Evolutionary conservation across 2,888 invertebrate species (phyloP), one percentile per base, ranked within the genome.

Genomic region (Rotaria macrura): DNA sequence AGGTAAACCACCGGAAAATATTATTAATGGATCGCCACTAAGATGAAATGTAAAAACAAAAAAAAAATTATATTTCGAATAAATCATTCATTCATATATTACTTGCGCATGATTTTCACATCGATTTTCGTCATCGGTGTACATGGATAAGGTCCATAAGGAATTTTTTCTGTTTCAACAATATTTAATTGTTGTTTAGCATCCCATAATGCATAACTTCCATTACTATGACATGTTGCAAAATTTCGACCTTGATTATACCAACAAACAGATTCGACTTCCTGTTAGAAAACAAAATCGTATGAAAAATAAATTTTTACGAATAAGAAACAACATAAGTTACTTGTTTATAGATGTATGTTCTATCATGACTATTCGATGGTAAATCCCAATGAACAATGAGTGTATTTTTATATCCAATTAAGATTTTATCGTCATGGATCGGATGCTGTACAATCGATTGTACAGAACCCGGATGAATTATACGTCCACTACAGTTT

Each of bases 351-450:
- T 79, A 79, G 14, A 79, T 43, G n/a, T 79, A 79, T 3, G 43
- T 79, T 79, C 79, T 40, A 43, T 79, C 79, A 43, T 79, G 79
- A 79, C 79, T 79, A 79, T 79, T 79, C 12, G 25, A 79, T 79
- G 43, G 87, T 52, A 86, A 88, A 84, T 97, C 95, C 96, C 96
- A 97, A 52, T 97, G 92, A 74, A 97, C 96, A 89, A 96, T 94
- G 84, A 97, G 92, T 0, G 97, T 97, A 85, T 96, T 93, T 91
- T 95, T 96, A 92, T 96, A 97, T n/a, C 96, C 97, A 88, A 98
- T 95, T 38, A 97, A 23, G 0, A 86, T 23, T 79, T 86, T 86
- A 29, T 84, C 84, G 0, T 94, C 93, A 55, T 94, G 93, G 85
- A 93, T 94, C 9, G 96, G 96, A 90, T 96, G 94, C 89, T 96